These are phyloP conservation scores for Ornithoptera alexandrae DNA, from an alignment of 2,888 invertebrate species.

Conservation along the genomic window DNA sequence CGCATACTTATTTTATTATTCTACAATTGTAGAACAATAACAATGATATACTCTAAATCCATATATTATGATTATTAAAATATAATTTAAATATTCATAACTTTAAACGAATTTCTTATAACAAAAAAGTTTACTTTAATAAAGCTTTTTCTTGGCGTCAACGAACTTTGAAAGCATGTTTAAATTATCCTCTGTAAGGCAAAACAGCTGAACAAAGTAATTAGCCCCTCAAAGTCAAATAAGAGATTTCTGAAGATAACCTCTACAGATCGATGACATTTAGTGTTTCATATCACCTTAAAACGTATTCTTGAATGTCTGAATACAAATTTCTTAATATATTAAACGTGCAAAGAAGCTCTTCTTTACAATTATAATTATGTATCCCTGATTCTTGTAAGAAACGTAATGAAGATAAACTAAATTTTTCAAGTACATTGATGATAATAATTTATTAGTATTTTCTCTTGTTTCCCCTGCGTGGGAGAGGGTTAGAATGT, in stretches of 20 bases:
- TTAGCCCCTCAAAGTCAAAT: slow-evolving; percentile 20
- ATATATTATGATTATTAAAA: not conserved
- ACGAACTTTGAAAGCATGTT: slow-evolving; percentile 18
- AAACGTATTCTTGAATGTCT: slow-evolving; percentile 4
- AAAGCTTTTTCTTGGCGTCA: not conserved
- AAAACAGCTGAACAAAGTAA: slow-evolving; percentile 24
- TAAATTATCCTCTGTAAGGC: slow-evolving; percentile 8
- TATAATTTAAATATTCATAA: slow-evolving; percentile 1
- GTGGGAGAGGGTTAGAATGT: too few relatives aligned
- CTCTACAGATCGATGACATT: slow-evolving; percentile 13
- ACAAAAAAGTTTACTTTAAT: too few relatives aligned
- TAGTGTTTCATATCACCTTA: not conserved
- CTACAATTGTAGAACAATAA: too few relatives aligned
- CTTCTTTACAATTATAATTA: not conserved
- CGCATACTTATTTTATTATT: too few relatives aligned
- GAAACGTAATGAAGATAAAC: not conserved
- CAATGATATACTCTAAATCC: too few relatives aligned
- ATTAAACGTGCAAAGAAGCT: not conserved
- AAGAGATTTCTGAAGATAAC: slow-evolving; percentile 16
- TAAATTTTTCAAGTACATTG: too few relatives aligned
- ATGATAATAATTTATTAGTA: too few relatives aligned
- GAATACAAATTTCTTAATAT: not conserved
- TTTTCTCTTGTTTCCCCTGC: too few relatives aligned
- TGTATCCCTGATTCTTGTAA: not conserved
- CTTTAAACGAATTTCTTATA: not conserved